phyloP scores from a whole-genome alignment of 2,888 invertebrate genomes.

The Archaeoteleia sp. region DNA sequence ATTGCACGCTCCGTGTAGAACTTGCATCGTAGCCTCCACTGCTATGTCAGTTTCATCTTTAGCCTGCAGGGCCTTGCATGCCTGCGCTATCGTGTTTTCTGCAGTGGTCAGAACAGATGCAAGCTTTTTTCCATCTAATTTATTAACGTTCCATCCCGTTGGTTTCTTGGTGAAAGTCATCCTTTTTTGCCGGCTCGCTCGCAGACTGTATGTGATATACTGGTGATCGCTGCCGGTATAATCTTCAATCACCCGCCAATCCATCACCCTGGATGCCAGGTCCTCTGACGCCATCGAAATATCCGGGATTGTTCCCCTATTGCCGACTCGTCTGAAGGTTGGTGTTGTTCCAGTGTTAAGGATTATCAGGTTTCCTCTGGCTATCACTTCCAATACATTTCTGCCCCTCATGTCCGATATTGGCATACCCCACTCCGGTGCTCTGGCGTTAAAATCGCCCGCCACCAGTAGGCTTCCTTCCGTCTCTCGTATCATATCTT shows the following conservation, averaged over 20 bases:
- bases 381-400: constrained; percentile 50
- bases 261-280: background rate
- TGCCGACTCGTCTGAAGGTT: constrained; percentile 38
- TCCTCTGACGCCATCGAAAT: constrained; percentile 32
- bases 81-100: no score
- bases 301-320: constrained; percentile 31
- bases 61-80: no score
- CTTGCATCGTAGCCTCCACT: background rate
- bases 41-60: background rate
- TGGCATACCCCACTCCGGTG: constrained; percentile 53
- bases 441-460: constrained; percentile 51
- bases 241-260: constrained; percentile 23
- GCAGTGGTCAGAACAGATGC: background rate
- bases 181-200: background rate
- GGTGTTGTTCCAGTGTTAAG: constrained; percentile 39
- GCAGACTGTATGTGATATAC: constrained; percentile 14
- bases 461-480: constrained; percentile 31
- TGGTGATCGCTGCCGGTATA: constrained; percentile 27
- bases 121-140: constrained; percentile 24
- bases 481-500: constrained; percentile 5
- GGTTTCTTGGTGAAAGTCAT: background rate
- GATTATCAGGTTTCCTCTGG: constrained; percentile 45
- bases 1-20: constrained; percentile 17
- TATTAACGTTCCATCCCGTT: constrained; percentile 14
- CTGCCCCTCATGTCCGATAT: constrained; percentile 45